phyloP scores from a whole-genome alignment of 2,797 vertebrate species.

The Channallabes apus region DNA sequence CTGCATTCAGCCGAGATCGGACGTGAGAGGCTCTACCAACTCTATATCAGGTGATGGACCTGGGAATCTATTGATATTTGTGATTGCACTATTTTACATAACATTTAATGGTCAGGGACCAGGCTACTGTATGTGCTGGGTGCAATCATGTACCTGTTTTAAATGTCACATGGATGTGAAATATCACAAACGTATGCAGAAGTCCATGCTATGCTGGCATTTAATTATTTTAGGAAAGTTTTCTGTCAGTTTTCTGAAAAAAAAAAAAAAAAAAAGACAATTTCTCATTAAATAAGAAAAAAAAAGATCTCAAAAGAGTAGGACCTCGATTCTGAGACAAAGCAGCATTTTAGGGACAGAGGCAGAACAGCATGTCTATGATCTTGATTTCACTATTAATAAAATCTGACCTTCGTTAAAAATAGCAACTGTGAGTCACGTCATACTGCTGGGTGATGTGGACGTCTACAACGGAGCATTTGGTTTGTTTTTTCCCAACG shows the following conservation, averaged over 20 bases:
- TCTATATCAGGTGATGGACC: not conserved
- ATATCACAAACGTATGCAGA: conserved; percentile 26
- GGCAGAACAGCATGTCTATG: conserved; percentile 54
- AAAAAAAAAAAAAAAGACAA: conserved; percentile 26
- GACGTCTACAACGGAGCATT: conserved; percentile 15
- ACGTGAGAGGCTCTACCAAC: not conserved
- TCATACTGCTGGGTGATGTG: conserved; percentile 29
- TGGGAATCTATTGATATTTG: not conserved
- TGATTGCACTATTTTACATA: not conserved
- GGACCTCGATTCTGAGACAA: conserved; percentile 53
- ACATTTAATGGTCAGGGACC: not conserved
- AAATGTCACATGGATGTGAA: conserved; percentile 13
- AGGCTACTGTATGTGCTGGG: not conserved
- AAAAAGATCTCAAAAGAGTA: conserved; percentile 57
- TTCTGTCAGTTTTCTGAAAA: conserved; percentile 39
- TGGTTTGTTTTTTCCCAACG: conserved; percentile 6
- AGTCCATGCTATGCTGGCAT: conserved; percentile 31
- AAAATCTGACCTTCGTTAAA: conserved; percentile 37
- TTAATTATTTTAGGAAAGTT: conserved; percentile 39
- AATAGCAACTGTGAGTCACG: conserved; percentile 29
- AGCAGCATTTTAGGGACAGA: conserved; percentile 61
- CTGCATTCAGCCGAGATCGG: not conserved
- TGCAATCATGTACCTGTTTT: not conserved
- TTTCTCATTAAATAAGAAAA: conserved; percentile 66
- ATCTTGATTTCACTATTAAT: conserved; percentile 37